These are phyloP conservation scores for Micropoecilia bifurca DNA, from an alignment of 2,797 vertebrate genomes.

Conservation along the genomic window DNA sequence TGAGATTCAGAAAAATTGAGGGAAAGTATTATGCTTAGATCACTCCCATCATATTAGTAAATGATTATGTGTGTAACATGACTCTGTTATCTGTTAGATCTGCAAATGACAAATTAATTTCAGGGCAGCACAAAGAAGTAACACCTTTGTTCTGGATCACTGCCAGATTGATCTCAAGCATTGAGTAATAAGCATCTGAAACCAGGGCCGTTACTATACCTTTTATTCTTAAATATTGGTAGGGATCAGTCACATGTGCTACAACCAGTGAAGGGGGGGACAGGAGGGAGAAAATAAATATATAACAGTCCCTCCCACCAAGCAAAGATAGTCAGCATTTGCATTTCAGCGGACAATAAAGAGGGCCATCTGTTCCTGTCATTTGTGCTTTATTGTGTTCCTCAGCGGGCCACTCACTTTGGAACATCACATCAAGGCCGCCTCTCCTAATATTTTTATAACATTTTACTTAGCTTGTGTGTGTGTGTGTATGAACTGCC, in stretches of 20 bases:
- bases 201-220: slow-evolving; percentile 52
- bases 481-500: too few relatives aligned
- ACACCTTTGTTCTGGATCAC: slow-evolving; percentile 50
- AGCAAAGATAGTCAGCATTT: slow-evolving; percentile 83
- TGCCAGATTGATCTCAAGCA: slow-evolving; percentile 65
- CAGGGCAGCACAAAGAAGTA: background rate
- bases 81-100: background rate
- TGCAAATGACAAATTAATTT: background rate
- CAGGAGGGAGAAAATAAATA: slow-evolving; percentile 76
- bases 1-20: background rate
- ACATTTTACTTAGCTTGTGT: slow-evolving; percentile 26
- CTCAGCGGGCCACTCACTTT: slow-evolving; percentile 72
- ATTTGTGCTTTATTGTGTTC: slow-evolving; percentile 83
- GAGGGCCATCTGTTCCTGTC: slow-evolving; percentile 85
- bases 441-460: slow-evolving; percentile 44
- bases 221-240: slow-evolving; percentile 72
- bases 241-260: slow-evolving; percentile 62
- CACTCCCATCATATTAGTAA: background rate
- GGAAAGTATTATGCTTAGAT: background rate
- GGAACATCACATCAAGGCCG: slow-evolving; percentile 64
- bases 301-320: slow-evolving; percentile 76
- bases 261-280: slow-evolving; percentile 61
- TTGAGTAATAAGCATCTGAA: slow-evolving; percentile 67
- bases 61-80: background rate
- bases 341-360: slow-evolving; percentile 86